Conservation (phyloP, 1,140 invertebrate genomes). For the Drosophila navojoa region DNA sequence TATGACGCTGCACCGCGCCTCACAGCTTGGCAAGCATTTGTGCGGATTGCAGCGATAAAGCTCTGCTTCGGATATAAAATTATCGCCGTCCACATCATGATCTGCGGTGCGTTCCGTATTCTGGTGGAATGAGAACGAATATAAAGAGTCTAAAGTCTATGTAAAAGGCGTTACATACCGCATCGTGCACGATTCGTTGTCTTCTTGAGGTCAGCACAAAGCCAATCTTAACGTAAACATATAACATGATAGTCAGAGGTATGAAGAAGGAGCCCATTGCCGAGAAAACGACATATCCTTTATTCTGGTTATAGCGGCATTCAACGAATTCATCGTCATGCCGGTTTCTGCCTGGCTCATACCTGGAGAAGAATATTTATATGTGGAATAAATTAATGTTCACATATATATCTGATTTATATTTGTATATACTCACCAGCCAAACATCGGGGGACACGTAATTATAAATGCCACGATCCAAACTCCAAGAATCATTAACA, state of each 20-base stretch:
- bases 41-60: constrained; percentile 75
- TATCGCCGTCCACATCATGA: constrained; percentile 72
- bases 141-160: neutral
- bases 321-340: constrained; percentile 84
- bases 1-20: constrained; percentile 56
- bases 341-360: constrained; percentile 86
- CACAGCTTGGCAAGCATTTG: constrained; percentile 71
- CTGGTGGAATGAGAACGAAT: constrained; percentile 20
- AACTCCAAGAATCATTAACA: constrained; percentile 91
- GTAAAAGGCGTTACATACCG: constrained; percentile 57
- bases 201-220: constrained; percentile 90
- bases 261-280: constrained; percentile 96
- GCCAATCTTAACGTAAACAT: constrained; percentile 95
- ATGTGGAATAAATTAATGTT: neutral
- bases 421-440: constrained; percentile 86
- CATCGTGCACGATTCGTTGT: constrained; percentile 79
- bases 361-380: constrained; percentile 84
- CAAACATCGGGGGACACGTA: constrained; percentile 92
- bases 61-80: constrained; percentile 80
- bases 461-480: constrained; percentile 92
- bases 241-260: constrained; percentile 95
- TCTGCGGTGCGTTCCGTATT: constrained; percentile 76
- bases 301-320: constrained; percentile 91
- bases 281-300: constrained; percentile 93
- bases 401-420: neutral